Base-by-base conservation (phyloP, 2,888 invertebrate species). In the Diaprepes abbreviatus region DNA sequence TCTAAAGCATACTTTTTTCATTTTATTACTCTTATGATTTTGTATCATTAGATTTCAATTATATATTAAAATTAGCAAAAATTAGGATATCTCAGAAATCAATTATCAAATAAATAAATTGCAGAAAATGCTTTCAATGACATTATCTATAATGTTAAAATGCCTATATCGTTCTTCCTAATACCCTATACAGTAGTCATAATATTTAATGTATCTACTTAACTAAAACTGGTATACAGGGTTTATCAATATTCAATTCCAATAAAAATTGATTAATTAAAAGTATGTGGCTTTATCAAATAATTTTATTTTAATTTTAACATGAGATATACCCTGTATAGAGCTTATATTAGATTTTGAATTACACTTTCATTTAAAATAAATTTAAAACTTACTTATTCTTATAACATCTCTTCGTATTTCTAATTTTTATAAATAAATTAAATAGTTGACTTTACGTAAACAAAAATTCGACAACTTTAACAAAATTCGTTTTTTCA, bases 221-320 rank as follows among this genome's bases (percentile, higher is more conserved):
- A 59, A 43, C 43, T 33, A 17, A 10, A 31, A 33, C 40, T 59
- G 7, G 3, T 59, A 59, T 59, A 59, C 59, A 59, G 59, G 45
- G 43, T 33, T 16, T 59, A 59, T 59, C 40, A 59, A 17, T n/a
- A 31, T 9, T 45, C 3, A 50, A 59, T 31, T 28, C 35, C n/a
- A 36, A n/a, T 16, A 16, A 45, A 16, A 40, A 40, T 19, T 40
- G 5, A 4, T 1, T 19, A 19, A 43, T 19, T 21, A 24, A 24
- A 3, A 21, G 19, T 9, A 19, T n/a, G 6, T n/a, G 16, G 9
- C 16, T 1, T 43, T 24, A 1, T 19, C 1, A 24, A 3, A 21
- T 28, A 12, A 3, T 3, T 43, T 28, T 16, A 35, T 54, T 28
- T 19, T 55, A 17, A 14, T 52, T 52, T 19, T 54, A 7, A 7